Percentiles rank a stretch among this genome's conserved stretches.
Evolutionary conservation across 53 echinoderm and acorn worm genomes (phyloP).

Genomic region (Holothuria leucospilota): DNA sequence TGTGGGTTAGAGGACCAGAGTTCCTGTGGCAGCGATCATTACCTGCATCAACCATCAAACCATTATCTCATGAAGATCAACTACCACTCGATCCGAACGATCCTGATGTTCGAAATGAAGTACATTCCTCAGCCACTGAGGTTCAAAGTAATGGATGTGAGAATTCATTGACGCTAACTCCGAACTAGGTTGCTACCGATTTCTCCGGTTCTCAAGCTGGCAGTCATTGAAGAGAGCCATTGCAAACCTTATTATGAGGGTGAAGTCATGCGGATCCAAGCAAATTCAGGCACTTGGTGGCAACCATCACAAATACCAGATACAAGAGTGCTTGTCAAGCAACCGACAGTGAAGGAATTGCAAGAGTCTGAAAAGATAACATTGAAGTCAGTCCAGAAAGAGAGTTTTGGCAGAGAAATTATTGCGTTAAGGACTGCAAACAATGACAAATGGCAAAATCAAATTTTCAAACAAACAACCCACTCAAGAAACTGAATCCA

Average conservation of each 20-base stretch:
- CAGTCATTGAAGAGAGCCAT: slow-evolving; percentile 39
- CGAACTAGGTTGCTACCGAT: slow-evolving; percentile 33
- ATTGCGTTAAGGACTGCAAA: background rate
- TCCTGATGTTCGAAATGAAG: slow-evolving; percentile 54
- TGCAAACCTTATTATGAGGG: slow-evolving; percentile 3
- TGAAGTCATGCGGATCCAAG: background rate
- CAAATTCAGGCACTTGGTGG: background rate
- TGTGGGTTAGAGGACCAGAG: too few relatives aligned
- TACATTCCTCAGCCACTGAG: background rate
- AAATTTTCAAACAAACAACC: background rate
- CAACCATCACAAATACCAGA: background rate
- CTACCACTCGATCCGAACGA: too few relatives aligned
- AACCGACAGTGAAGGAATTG: too few relatives aligned
- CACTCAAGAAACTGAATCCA: too few relatives aligned
- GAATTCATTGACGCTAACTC: too few relatives aligned
- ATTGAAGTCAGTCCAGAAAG: too few relatives aligned
- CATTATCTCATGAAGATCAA: background rate
- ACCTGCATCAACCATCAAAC: too few relatives aligned
- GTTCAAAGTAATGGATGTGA: background rate
- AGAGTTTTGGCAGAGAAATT: background rate
- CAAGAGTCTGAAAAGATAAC: too few relatives aligned
- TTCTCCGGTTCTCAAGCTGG: slow-evolving; percentile 55
- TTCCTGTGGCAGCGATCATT: too few relatives aligned
- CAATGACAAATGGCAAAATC: too few relatives aligned
- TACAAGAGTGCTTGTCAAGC: too few relatives aligned